Base-by-base conservation (phyloP, 2,888 invertebrate species). In the Drosophila bunnanda region DNA sequence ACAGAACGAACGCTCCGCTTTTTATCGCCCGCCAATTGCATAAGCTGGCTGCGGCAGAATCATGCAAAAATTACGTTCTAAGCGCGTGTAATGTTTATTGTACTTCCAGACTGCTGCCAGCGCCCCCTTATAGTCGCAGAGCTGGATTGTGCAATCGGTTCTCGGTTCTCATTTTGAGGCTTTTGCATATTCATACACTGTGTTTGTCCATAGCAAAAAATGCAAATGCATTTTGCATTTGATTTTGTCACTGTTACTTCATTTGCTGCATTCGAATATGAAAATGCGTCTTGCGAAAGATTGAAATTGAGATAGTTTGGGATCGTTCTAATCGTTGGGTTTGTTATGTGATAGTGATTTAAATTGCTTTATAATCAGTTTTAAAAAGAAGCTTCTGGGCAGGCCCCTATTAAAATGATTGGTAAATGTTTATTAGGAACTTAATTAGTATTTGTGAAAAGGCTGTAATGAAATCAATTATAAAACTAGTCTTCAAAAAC, bases 211-310 rank as follows among this genome's bases (percentile, higher is more conserved):
- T 67, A 71, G 75, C 50, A 41, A 57, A 59, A 59, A 73, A 68
- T 75, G 72, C 57, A 72, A 70, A 75, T 71, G 41, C 72, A 73
- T 62, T 71, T 77, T 64, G 69, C 64, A 72, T 82, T 80, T 75
- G 69, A 76, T 71, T 79, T 78, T 66, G 78, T 77, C 57, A 59
- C 55, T 32, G 17, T 13, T 41, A 71, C 64, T 69, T 36, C 20
- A n/a, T 50, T 53, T 60, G 17, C 28, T 44, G 20, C 36, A 28
- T 62, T 59, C 20, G 58, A 17, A 52, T 46, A 22, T 36, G 54
- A 46, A 75, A 77, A 77, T 84, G 77, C 79, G 72, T 56, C 66
- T 71, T 38, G 32, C 43, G 34, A 44, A 56, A 65, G 60, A 36
- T 36, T 36, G 36, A 3, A 20, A 57, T 34, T 56, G 53, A 48